phyloP scores from a whole-genome alignment of 2,797 vertebrate genomes.

The Hydrolagus colliei region DNA sequence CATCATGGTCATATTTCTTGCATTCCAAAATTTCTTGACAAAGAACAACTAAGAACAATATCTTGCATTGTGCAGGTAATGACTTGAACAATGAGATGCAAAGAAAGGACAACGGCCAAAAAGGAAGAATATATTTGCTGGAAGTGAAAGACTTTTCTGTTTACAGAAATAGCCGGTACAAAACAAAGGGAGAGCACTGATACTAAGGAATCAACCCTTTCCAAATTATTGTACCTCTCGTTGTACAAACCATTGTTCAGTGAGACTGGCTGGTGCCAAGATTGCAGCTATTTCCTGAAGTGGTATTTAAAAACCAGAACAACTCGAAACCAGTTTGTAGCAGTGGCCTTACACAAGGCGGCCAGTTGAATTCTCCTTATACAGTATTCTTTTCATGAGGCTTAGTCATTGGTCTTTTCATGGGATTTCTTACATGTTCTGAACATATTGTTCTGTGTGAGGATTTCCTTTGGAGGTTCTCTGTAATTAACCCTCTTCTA shows the following conservation, averaged over 20 bases:
- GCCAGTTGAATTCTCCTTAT: background rate
- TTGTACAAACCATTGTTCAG: constrained; percentile 6
- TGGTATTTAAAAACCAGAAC: background rate
- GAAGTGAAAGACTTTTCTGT: background rate
- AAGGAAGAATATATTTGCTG: background rate
- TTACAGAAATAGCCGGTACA: background rate
- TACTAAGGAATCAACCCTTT: background rate
- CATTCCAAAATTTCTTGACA: background rate
- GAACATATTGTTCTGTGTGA: background rate
- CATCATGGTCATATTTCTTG: background rate
- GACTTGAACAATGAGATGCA: too few relatives aligned
- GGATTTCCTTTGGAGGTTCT: background rate
- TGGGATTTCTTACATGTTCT: background rate
- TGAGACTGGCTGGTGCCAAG: constrained; percentile 21
- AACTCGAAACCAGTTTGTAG: background rate
- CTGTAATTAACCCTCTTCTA: background rate
- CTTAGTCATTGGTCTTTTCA: background rate
- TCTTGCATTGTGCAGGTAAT: too few relatives aligned
- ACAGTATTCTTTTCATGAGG: background rate
- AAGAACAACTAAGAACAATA: background rate
- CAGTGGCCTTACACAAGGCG: background rate
- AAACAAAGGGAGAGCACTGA: constrained; percentile 4
- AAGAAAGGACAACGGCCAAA: background rate
- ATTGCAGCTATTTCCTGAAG: background rate
- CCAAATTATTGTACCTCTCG: constrained; percentile 13